Evolutionary conservation across 1,140 invertebrate genomes (phyloP).

Genomic region (Saccostrea glomerata): DNA sequence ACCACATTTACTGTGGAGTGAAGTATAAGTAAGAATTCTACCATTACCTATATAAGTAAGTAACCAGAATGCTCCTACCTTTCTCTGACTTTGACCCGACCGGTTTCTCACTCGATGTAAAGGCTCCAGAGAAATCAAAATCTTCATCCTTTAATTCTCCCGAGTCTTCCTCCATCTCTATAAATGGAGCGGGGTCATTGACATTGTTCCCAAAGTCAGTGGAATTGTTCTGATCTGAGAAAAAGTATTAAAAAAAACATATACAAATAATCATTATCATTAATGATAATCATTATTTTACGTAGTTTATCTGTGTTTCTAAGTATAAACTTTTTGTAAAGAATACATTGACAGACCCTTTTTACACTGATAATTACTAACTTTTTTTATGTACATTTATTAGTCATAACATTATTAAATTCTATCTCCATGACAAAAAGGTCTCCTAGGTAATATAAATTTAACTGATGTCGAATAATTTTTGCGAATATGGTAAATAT

Average conservation of each 20-base stretch:
- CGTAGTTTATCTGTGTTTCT: no score
- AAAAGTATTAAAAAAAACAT: background rate
- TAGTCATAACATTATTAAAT: no score
- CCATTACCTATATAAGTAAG: background rate
- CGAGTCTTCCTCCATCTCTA: conserved; percentile 70
- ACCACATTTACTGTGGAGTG: no score
- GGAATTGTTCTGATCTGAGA: conserved; percentile 45
- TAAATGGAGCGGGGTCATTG: conserved; percentile 59
- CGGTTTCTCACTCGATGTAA: conserved; percentile 57
- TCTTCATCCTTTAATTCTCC: conserved; percentile 61
- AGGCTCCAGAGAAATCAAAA: conserved; percentile 70
- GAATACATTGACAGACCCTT: no score
- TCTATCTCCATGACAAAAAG: no score
- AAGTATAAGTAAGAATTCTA: background rate
- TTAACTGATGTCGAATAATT: no score
- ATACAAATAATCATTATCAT: background rate
- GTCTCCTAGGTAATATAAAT: no score
- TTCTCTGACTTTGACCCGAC: conserved; percentile 54
- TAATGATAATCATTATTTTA: no score
- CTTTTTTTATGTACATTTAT: no score
- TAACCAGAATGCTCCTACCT: conserved; percentile 16
- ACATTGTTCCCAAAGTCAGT: conserved; percentile 37
- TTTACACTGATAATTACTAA: no score
- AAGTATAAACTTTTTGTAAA: no score
- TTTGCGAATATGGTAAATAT: no score